Evolutionary conservation across 2,888 invertebrate genomes (phyloP), one percentile per base, ranked within the genome.

Genomic region (Drymonia ruficornis): DNA sequence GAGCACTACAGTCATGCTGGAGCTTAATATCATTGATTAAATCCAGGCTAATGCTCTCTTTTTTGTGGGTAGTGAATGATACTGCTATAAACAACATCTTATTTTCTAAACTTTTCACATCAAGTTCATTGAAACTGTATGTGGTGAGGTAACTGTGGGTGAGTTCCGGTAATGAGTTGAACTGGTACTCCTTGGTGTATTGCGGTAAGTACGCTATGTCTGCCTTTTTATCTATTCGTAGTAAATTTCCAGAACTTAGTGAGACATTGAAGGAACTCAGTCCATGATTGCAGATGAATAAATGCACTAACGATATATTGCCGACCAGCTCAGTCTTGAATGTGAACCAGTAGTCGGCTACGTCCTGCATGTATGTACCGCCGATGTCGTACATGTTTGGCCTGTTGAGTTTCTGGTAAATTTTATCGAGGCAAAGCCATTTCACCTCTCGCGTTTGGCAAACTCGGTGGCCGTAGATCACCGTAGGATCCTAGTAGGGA

Each of bases 381-480:
- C 92, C 92, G 19, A 91, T 79, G 48, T 91, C 89, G 54, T 90
- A 91, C 16, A 83, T 77, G 59, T 86, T 84, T 0, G 86, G 84
- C 6, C 90, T 72, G 52, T 87, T 74, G 4, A 89, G 74, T 65
- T 91, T 91, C 38, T 83, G 73, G 57, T 87, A 89, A 12, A 89
- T 70, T 23, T 85, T 71, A 12, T 82, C 79, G 0, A 92, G 42
- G 52, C 84, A 80, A 23, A 92, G 61, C 87, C 88, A 91, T 53
- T 80, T 84, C 0, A 79, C 87, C 31, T 86, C 78, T 1, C 65
- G 65, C 1, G 91, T 88, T 67, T 86, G 84, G 53, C 84, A 81
- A 1, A 66, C 59, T 18, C 78, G 76, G 50, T 87, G 83, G 0
- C 86, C 87, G 50, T 65, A 75, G 18, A 91, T 76, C 1, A 87